Evolutionary conservation across 2,113 vertebrate species (phyloP), one percentile per base, ranked within the genome.

Genomic region (Xiphophorus hellerii): DNA sequence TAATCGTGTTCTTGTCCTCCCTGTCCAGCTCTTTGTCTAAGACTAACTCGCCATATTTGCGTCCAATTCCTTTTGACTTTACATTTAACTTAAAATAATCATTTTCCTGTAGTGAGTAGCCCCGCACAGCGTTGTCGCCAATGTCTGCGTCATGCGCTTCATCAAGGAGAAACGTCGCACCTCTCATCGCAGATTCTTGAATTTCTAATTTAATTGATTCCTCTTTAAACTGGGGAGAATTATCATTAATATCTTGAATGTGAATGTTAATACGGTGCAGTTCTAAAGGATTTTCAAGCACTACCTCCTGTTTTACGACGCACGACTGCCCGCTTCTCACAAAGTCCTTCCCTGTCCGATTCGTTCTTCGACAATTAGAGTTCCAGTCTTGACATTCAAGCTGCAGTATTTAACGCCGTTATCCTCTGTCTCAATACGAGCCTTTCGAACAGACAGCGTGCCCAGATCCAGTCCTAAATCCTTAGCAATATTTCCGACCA

Each of bases 181-280:
- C 94, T 9, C 91, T 92, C 1, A 0, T 22, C 0, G 89, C 91
- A 0, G 81, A 92, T 58, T 96, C 95, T 0, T 0, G 60, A 0
- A 96, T 93, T 83, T 95, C 90, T 2, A 96, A 3, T 0, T 62
- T 75, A 0, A 92, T 37, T 0, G 31, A 42, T 1, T 90, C 74
- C 7, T 86, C 84, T 2, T 88, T 0, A 81, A 93, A 94, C 5
- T 77, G 76, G 0, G 91, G 92, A 6, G 80, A 62, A 25, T 96
- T 95, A 4, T 96, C 95, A 75, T 96, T 96, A 4, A 96, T 84
- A 75, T 96, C 95, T 4, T 81, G 80, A 69, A 96, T 83, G 62
- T 91, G 91, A 6, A 96, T 88, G 5, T 1, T 84, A 17, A 92
- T 51, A 2, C 85, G 75, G 0, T 92, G 87, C 0, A 95, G 78